Percentiles rank a stretch among this genome's conserved stretches.
These are phyloP conservation scores for Drosophila anomalata DNA, from an alignment of 2,888 invertebrate genomes.

Conservation along the genomic window DNA sequence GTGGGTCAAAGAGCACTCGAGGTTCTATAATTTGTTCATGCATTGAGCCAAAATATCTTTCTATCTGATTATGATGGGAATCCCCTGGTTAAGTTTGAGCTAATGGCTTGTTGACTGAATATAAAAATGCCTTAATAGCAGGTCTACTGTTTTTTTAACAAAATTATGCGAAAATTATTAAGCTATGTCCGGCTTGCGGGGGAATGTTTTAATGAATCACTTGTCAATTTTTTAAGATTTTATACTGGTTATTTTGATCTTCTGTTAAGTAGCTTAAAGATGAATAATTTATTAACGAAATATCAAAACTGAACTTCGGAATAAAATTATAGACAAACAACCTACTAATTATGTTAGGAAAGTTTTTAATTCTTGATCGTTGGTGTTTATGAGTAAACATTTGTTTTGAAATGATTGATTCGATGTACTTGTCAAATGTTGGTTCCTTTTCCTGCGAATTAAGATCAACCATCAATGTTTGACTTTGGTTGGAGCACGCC, in stretches of 20 bases:
- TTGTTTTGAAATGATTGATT: not conserved
- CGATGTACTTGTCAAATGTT: constrained; percentile 20
- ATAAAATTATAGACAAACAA: no score
- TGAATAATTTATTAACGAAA: not conserved
- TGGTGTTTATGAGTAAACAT: no score
- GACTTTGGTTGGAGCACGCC: constrained; percentile 15
- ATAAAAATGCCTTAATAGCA: constrained; percentile 7
- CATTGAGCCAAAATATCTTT: constrained; percentile 15
- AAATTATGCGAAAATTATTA: constrained; percentile 2
- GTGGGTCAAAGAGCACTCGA: constrained; percentile 31
- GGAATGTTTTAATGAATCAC: not conserved
- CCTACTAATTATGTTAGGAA: no score
- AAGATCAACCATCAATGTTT: constrained; percentile 16
- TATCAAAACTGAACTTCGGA: not conserved
- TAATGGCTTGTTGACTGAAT: constrained; percentile 52
- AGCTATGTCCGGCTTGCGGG: not conserved
- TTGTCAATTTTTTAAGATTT: not conserved
- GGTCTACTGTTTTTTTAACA: not conserved
- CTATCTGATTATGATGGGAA: constrained; percentile 17
- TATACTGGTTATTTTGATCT: not conserved
- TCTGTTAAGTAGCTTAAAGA: not conserved
- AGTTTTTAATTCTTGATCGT: no score
- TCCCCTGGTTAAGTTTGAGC: constrained; percentile 18
- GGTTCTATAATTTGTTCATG: constrained; percentile 27
- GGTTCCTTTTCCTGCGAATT: constrained; percentile 4